phyloP scores from a whole-genome alignment of 2,888 invertebrate genomes.

The Oscheius sp. region DNA sequence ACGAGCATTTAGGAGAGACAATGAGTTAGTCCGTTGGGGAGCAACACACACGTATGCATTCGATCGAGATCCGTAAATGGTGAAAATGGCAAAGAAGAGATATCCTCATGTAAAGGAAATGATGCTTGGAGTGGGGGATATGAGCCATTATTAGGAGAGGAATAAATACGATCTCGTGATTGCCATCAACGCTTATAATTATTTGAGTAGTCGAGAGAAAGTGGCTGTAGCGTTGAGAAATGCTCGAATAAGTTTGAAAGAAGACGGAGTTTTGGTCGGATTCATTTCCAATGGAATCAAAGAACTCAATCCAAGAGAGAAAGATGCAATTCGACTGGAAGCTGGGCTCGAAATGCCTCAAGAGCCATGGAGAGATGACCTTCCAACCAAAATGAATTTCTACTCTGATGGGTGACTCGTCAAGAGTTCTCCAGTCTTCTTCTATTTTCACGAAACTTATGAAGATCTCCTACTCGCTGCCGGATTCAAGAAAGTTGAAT shows the following conservation, averaged over 20 bases:
- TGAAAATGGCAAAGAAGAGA: background rate
- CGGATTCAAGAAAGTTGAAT: conserved; percentile 21
- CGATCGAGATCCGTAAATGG: background rate
- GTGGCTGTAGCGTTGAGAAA: background rate
- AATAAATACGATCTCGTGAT: background rate
- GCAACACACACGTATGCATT: background rate
- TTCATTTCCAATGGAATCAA: conserved; percentile 13
- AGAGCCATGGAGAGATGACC: background rate
- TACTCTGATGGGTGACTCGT: background rate
- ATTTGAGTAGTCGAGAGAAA: background rate
- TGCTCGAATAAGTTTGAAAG: conserved; percentile 1
- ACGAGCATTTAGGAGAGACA: background rate
- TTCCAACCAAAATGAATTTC: background rate
- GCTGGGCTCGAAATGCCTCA: background rate
- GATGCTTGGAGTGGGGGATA: background rate
- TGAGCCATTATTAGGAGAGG: background rate
- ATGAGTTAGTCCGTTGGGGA: background rate
- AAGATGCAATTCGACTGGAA: conserved; percentile 6
- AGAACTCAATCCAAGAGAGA: background rate
- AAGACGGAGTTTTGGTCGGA: conserved; percentile 18
- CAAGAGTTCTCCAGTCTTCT: background rate
- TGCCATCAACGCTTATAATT: background rate
- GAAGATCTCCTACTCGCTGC: background rate
- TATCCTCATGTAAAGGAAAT: background rate
- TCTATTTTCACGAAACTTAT: conserved; percentile 19